Percentiles rank a stretch among this genome's conserved stretches.
phyloP scores from a whole-genome alignment of 2,797 vertebrate species.

The Falco cherrug region DNA sequence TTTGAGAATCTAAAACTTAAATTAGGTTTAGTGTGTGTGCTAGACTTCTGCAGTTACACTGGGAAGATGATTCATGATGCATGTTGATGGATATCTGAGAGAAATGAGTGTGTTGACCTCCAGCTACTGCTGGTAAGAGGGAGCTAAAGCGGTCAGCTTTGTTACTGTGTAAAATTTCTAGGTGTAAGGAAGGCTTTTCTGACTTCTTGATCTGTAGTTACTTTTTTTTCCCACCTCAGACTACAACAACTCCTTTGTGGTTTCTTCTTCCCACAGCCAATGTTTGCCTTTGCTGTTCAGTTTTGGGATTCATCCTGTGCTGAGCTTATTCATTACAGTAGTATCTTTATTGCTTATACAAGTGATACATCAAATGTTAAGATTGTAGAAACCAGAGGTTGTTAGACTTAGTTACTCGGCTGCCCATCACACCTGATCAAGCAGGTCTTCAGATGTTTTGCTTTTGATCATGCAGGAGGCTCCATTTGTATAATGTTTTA shows the following conservation, averaged over 20 bases:
- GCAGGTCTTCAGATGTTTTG: background rate
- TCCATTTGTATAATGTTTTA: background rate
- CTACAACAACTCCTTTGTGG: background rate
- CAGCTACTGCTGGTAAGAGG: background rate
- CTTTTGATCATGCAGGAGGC: background rate
- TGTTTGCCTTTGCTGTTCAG: background rate
- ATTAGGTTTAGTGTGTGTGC: background rate
- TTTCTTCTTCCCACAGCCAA: background rate
- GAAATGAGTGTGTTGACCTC: background rate
- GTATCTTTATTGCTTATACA: background rate
- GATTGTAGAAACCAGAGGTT: background rate
- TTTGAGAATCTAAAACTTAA: background rate
- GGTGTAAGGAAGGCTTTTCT: background rate
- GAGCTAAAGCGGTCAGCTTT: background rate
- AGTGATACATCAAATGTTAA: background rate
- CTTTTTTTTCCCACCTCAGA: background rate
- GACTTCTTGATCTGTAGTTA: background rate
- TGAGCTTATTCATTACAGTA: background rate
- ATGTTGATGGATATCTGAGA: background rate
- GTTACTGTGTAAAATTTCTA: background rate
- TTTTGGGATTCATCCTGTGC: background rate
- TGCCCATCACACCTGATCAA: background rate
- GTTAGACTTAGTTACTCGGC: background rate
- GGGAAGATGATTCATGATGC: background rate
- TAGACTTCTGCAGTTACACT: background rate